phyloP scores from a whole-genome alignment of 2,888 invertebrate genomes.

The Uropetala carovei region DNA sequence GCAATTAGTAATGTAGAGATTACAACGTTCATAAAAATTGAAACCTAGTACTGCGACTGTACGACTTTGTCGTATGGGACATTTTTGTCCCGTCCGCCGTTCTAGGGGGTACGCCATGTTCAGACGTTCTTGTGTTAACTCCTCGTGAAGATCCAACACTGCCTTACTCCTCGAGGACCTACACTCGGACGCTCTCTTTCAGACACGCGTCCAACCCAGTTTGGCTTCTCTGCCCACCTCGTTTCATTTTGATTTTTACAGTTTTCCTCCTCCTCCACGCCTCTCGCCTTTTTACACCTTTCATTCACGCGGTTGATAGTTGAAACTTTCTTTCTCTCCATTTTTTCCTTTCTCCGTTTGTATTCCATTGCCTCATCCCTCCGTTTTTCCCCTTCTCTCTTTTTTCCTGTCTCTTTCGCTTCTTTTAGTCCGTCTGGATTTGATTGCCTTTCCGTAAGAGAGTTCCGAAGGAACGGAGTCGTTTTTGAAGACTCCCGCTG shows the following conservation, averaged over 20 bases:
- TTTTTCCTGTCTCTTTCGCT: background rate
- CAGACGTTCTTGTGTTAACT: no score
- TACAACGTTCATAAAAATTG: no score
- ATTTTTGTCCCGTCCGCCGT: no score
- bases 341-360: background rate
- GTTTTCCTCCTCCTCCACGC: background rate
- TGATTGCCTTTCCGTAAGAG: background rate
- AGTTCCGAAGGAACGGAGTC: background rate
- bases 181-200: background rate
- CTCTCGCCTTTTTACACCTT: background rate
- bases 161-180: no score
- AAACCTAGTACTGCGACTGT: no score
- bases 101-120: no score
- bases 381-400: background rate
- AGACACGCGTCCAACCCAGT: background rate
- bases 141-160: no score
- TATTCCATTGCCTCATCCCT: background rate
- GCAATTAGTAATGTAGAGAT: no score
- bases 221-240: no score
- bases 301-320: no score
- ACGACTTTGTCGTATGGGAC: no score
- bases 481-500: background rate
- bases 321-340: background rate
- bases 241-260: background rate
- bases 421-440: background rate